Percentiles rank a stretch among this genome's conserved stretches.
These are phyloP conservation scores for Xestia sexstrigata DNA, from an alignment of 2,888 invertebrate species.

Conservation along the genomic window DNA sequence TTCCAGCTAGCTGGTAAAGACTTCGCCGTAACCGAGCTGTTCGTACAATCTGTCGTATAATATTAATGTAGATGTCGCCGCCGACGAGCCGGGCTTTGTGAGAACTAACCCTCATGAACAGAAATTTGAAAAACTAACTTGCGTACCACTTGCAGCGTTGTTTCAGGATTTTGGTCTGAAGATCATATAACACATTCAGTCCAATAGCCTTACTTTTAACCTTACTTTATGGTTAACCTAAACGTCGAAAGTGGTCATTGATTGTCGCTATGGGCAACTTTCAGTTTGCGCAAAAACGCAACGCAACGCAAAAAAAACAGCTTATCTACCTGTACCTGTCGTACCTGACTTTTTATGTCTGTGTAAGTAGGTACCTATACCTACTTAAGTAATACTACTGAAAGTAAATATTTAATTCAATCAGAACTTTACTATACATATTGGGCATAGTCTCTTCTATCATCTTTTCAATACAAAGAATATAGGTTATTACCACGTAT, in stretches of 20 bases:
- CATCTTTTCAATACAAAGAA: no score
- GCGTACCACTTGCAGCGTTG: neutral
- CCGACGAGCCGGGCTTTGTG: neutral
- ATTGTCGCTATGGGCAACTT: neutral
- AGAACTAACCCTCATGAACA: neutral
- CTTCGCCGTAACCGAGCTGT: constrained; percentile 22
- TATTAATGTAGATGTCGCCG: constrained; percentile 29
- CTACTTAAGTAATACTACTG: neutral
- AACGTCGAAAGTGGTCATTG: neutral
- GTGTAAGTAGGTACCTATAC: neutral
- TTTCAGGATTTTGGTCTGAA: neutral
- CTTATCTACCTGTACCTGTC: neutral
- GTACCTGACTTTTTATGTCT: no score
- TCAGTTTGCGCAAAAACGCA: no score
- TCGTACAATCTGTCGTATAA: constrained; percentile 11
- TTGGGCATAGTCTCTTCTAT: no score
- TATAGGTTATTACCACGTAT: no score
- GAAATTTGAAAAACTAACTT: neutral
- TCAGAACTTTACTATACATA: neutral
- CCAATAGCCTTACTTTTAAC: neutral
- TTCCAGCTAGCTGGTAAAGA: constrained; percentile 22
- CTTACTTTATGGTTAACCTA: neutral
- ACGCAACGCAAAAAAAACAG: neutral
- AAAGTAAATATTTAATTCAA: neutral
- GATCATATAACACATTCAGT: neutral